These are phyloP conservation scores for Amaurobius ferox DNA, from an alignment of 2,888 invertebrate genomes.

Conservation along the genomic window DNA sequence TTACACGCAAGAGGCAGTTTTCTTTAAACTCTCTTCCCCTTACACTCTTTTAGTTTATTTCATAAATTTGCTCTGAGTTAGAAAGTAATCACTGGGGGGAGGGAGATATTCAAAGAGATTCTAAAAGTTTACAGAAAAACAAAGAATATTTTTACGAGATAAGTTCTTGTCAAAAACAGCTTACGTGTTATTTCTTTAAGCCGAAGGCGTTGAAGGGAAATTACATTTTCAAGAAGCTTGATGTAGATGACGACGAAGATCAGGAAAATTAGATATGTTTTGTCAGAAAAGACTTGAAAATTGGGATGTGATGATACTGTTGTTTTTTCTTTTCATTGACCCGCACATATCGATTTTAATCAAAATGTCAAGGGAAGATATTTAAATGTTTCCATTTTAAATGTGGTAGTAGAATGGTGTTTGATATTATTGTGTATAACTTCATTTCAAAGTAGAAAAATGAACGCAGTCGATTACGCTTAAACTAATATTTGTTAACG, in stretches of 20 bases:
- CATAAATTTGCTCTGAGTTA: background rate
- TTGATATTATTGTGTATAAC: too few relatives aligned
- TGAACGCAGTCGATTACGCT: too few relatives aligned
- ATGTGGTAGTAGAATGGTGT: too few relatives aligned
- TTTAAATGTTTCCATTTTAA: background rate
- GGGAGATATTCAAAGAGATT: background rate
- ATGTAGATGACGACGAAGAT: background rate
- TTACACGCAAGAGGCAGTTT: too few relatives aligned
- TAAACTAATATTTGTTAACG: too few relatives aligned
- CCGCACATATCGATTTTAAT: slow-evolving; percentile 7
- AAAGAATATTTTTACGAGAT: background rate
- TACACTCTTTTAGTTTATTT: background rate
- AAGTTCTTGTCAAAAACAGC: slow-evolving; percentile 9
- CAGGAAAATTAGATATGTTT: slow-evolving; percentile 17
- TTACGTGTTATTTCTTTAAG: slow-evolving; percentile 17
- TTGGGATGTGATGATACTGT: slow-evolving; percentile 5
- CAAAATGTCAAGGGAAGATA: slow-evolving; percentile 3
- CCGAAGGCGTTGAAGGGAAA: slow-evolving; percentile 12
- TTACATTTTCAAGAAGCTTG: slow-evolving; percentile 7
- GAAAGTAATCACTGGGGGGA: background rate
- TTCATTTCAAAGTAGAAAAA: too few relatives aligned
- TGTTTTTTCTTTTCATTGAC: slow-evolving; percentile 14
- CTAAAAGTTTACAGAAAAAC: background rate
- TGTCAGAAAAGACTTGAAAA: slow-evolving; percentile 6
- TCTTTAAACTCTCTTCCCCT: background rate